phyloP scores from a whole-genome alignment of 30 jellyfish, hydroid and myxozoan species.

The Calvadosia cruxmelitensis region DNA sequence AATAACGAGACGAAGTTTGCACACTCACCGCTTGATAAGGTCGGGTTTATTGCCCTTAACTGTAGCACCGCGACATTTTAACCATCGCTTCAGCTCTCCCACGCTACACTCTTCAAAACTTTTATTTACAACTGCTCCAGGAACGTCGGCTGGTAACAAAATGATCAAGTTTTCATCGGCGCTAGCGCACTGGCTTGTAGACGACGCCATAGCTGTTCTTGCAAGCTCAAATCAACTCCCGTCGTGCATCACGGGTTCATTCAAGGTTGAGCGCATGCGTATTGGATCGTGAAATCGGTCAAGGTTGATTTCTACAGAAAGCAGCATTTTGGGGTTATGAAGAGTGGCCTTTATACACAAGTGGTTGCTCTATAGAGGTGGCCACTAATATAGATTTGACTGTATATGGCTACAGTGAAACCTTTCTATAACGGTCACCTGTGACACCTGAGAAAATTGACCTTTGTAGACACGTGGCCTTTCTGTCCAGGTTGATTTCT shows the following conservation, averaged over 20 bases:
- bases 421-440: no score
- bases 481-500: no score
- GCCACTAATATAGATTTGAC: no score
- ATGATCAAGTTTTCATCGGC: neutral
- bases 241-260: neutral
- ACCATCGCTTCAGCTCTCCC: slow-evolving; percentile 6
- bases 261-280: neutral
- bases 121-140: slow-evolving; percentile 15
- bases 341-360: no score
- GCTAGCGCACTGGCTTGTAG: neutral
- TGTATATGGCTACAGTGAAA: no score
- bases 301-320: no score
- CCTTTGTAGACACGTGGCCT: no score
- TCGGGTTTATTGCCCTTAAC: slow-evolving; percentile 5
- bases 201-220: neutral
- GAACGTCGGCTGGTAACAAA: slow-evolving; percentile 13
- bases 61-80: slow-evolving; percentile 13
- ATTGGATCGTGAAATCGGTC: neutral
- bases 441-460: no score
- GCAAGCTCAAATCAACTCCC: neutral
- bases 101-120: slow-evolving; percentile 9
- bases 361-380: no score
- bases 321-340: no score
- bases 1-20: no score
- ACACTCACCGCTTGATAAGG: slow-evolving; percentile 5